Evolutionary conservation across 2,113 vertebrate species (phyloP).

Genomic region (Pomatostomus ruficeps): DNA sequence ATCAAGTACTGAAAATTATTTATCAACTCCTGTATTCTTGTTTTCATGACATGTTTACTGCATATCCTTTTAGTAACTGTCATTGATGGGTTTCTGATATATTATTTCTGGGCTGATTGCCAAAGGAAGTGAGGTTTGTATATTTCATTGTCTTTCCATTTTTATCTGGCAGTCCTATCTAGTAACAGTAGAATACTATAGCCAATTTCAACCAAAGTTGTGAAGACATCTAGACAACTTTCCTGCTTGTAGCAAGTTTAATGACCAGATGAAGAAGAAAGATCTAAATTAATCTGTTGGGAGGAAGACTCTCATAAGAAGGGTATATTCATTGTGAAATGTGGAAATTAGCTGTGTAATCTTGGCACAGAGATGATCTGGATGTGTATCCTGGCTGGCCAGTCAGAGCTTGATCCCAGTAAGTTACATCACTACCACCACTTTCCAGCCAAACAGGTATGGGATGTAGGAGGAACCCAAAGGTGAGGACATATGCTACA

Average conservation of each 20-base stretch:
- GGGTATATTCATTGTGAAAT: neutral
- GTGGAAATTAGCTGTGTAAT: neutral
- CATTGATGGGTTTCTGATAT: neutral
- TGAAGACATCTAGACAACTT: neutral
- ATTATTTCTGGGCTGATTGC: neutral
- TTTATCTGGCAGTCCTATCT: neutral
- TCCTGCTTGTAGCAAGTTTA: neutral
- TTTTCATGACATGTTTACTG: neutral
- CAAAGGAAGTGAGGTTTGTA: neutral
- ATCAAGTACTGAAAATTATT: neutral
- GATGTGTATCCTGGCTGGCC: neutral
- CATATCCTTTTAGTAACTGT: neutral
- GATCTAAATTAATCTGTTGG: neutral
- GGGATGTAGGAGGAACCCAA: neutral
- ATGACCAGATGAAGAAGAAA: neutral
- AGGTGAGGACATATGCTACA: neutral
- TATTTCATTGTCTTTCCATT: neutral
- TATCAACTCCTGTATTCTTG: neutral
- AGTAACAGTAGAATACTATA: neutral
- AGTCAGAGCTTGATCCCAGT: neutral
- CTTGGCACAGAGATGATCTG: neutral
- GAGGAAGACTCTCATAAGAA: neutral
- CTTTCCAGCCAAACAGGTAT: slow-evolving; percentile 30
- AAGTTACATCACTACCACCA: neutral
- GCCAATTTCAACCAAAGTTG: neutral